Base-by-base conservation (phyloP, 2,113 vertebrate genomes). In the Ailurus styani region DNA sequence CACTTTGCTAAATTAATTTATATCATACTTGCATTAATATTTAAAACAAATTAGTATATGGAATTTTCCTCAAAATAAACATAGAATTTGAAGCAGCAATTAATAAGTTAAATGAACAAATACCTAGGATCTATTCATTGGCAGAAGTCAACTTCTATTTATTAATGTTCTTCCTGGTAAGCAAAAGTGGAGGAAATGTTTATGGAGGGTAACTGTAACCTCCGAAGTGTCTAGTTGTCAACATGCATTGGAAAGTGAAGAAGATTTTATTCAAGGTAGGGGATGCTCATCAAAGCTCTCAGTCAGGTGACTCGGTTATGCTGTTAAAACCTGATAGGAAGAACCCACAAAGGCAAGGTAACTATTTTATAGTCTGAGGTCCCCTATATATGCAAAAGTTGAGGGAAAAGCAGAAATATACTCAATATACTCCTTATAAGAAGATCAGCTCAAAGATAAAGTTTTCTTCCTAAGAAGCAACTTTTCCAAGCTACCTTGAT, bases 401-500 rank as follows among this genome's bases (percentile, higher is more conserved):
- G 37, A 94, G 60, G 15, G 7, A 27, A 40, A 88, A 66, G 17
- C 27, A 70, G 86, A 84, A 94, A 93, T 60, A 27, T 11, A 54
- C 6, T 94, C 31, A 94, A 93, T 60, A 27, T 11, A 54, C 6
- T 94, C 31, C 20, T 86, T 78, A 57, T 17, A 54, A 77, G 60
- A 95, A 87, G 40, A 85, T 64, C 15, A 37, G 20, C 62, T 70
- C 83, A 85, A 52, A 95, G 42, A 78, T 95, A 66, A 95, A 90
- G 60, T 83, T 97, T 97, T 66, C 93, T 94, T 94, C 66, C 64
- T 85, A 88, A 70, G 75, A 96, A 96, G 77, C 96, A 84, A 93
- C 87, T 96, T 93, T 98, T 98, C 90, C 79, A 96, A 94, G 79
- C 64, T 85, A 90, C 52, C 91, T 87, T n/a, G 0, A 96, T 96